Percentiles rank a stretch among this genome's conserved stretches.
Evolutionary conservation across 2,888 invertebrate genomes (phyloP).

Genomic region (Polyommatus iphigenia): DNA sequence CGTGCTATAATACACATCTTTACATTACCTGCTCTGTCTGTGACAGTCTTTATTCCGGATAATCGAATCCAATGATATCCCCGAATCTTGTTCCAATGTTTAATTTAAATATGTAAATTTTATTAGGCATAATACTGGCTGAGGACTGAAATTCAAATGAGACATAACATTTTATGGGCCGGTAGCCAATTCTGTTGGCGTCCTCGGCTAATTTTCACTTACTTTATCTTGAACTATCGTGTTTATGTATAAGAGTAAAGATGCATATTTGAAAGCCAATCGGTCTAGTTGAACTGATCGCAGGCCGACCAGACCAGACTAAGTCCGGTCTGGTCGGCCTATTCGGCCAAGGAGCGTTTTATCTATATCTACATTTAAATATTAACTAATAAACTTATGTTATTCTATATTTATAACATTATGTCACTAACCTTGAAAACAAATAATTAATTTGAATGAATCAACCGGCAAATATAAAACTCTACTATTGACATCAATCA

Average conservation of each 20-base stretch:
- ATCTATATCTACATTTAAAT: no score
- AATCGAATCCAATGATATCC: conserved; percentile 65
- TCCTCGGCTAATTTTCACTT: conserved; percentile 76
- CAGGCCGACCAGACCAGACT: no score
- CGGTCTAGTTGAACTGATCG: no score
- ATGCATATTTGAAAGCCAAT: no score
- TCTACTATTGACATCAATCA: conserved; percentile 64
- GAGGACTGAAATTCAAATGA: conserved; percentile 79
- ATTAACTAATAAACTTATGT: no score
- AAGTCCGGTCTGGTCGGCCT: no score
- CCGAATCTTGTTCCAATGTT: conserved; percentile 76
- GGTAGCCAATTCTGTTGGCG: conserved; percentile 76
- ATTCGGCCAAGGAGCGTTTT: no score
- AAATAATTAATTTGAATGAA: not conserved
- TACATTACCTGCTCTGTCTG: no score
- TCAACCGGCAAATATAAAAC: conserved; percentile 1
- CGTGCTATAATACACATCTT: no score
- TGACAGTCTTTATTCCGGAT: conserved; percentile 55
- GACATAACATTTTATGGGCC: conserved; percentile 78
- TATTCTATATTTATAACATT: no score
- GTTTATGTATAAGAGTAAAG: no score
- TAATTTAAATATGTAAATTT: conserved; percentile 81
- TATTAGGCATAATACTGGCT: conserved; percentile 78
- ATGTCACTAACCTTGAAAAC: not conserved
- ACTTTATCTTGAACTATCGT: not conserved